Evolutionary conservation across 2,113 vertebrate genomes (phyloP).

Genomic region (Lasiurus cinereus): DNA sequence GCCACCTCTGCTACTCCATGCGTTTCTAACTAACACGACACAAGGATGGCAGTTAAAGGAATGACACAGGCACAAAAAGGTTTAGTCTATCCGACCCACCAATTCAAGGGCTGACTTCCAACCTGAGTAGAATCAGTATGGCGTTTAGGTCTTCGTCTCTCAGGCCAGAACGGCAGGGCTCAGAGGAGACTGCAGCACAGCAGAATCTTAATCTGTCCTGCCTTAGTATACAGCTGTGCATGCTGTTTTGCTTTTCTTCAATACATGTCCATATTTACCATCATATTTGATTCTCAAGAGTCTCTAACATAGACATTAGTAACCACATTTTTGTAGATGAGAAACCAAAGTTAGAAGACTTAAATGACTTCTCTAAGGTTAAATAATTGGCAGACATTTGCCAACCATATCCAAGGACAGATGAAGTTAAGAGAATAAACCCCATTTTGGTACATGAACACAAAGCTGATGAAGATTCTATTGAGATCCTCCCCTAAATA

Average conservation of each 20-base stretch:
- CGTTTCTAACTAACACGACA: not conserved
- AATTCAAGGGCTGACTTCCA: not conserved
- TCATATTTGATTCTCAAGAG: not conserved
- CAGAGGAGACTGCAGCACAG: no score
- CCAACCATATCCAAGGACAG: no score
- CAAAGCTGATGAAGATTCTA: no score
- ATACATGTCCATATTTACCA: not conserved
- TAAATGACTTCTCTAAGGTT: not conserved
- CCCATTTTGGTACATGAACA: no score
- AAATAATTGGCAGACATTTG: no score
- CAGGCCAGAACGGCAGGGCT: accelerated
- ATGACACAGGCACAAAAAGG: not conserved
- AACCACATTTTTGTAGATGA: not conserved
- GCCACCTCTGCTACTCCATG: not conserved
- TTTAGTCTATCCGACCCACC: not conserved
- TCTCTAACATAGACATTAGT: not conserved
- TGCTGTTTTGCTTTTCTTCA: not conserved
- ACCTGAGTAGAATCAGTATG: not conserved
- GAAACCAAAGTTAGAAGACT: not conserved
- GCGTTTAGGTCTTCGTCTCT: not conserved
- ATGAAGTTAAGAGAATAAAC: no score
- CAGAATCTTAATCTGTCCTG: accelerated
- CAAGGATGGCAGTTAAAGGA: not conserved
- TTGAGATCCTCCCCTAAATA: no score
- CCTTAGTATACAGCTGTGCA: accelerated